phyloP scores from a whole-genome alignment of 2,888 invertebrate genomes.

The Morpho deidamia region DNA sequence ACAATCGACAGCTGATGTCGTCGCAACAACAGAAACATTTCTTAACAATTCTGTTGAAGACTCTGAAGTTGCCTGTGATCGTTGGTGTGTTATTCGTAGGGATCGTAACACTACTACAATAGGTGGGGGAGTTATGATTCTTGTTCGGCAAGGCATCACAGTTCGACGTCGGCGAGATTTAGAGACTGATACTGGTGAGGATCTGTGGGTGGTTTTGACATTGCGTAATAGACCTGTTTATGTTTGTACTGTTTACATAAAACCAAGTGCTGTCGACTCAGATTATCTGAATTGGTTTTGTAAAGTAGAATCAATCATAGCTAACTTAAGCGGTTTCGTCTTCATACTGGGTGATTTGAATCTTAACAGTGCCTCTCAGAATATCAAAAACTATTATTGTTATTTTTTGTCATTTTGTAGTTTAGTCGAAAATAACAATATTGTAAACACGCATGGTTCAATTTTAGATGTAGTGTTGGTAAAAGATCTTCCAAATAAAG shows the following conservation, averaged over 20 bases:
- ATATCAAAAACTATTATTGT: constrained; percentile 8
- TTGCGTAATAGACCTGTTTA: not conserved
- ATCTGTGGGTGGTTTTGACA: constrained; percentile 18
- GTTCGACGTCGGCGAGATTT: constrained; percentile 10
- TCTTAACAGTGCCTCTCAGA: too few species aligned
- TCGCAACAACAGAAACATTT: constrained; percentile 9
- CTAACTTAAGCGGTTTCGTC: constrained; percentile 6
- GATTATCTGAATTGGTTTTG: constrained; percentile 15
- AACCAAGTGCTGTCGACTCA: constrained; percentile 14
- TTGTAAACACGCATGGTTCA: constrained; percentile 8
- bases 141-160: constrained; percentile 6
- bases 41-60: constrained; percentile 8
- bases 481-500: too few species aligned
- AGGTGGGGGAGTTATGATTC: not conserved
- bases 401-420: constrained; percentile 15
- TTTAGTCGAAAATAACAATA: constrained; percentile 9
- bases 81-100: constrained; percentile 18
- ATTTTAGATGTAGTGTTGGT: constrained; percentile 14
- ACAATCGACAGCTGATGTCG: constrained; percentile 1
- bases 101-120: constrained; percentile 7
- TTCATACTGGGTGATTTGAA: constrained; percentile 15
- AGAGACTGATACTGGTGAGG: constrained; percentile 19
- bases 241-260: constrained; percentile 19
- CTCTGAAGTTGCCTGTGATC: constrained; percentile 4
- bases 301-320: constrained; percentile 14